phyloP scores from a whole-genome alignment of 1,140 invertebrate species.

The Zaprionus taronus region DNA sequence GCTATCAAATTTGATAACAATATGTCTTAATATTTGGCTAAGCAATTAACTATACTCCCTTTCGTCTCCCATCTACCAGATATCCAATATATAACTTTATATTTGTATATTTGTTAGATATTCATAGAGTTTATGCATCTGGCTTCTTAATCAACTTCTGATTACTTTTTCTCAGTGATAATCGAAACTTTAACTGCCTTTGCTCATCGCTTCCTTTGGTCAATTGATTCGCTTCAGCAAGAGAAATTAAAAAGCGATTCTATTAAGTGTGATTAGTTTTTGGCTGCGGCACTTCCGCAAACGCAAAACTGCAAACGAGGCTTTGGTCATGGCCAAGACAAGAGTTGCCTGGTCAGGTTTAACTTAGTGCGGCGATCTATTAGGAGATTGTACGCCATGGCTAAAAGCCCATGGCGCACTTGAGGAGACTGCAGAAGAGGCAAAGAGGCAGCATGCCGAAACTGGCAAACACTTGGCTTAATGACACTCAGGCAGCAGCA shows the following conservation, averaged over 20 bases:
- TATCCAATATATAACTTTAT: no score
- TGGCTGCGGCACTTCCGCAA: background rate
- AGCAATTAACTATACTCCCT: no score
- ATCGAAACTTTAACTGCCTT: background rate
- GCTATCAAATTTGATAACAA: no score
- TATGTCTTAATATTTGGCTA: no score
- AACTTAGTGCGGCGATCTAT: slow-evolving; percentile 59
- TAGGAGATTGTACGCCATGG: slow-evolving; percentile 66
- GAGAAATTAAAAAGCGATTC: slow-evolving; percentile 3
- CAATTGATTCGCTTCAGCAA: background rate
- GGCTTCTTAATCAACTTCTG: background rate
- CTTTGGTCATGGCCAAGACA: background rate
- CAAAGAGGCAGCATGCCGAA: background rate
- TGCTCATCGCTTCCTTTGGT: background rate
- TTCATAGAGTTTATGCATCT: no score
- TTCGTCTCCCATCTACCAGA: no score
- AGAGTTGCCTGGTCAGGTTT: slow-evolving; percentile 21
- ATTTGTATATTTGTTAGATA: no score
- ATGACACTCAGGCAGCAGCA: slow-evolving; percentile 63
- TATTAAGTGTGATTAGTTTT: slow-evolving; percentile 9
- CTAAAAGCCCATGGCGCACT: slow-evolving; percentile 74
- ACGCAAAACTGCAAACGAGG: background rate
- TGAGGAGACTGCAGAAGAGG: background rate
- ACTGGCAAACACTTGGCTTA: slow-evolving; percentile 73
- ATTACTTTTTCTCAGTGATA: background rate